Percentiles rank a stretch among this genome's conserved stretches.
Conservation (phyloP, 2,797 vertebrate genomes). For the Craterocephalus amniculus region DNA sequence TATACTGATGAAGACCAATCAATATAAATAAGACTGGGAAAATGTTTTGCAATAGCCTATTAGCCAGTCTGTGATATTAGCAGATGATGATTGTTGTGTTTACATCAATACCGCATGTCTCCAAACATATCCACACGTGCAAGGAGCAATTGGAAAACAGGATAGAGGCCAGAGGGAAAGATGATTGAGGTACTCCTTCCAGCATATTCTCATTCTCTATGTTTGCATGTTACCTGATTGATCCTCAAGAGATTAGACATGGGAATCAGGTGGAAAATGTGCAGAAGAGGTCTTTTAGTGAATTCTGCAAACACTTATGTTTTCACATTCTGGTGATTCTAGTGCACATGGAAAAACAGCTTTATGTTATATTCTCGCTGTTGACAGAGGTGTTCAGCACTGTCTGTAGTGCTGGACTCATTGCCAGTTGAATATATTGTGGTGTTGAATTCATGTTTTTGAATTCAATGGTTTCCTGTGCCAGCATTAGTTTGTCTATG, state of each 20-base stretch:
- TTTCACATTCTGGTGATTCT: background rate
- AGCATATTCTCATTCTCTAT: too few species aligned
- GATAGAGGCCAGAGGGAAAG: background rate
- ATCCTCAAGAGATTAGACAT: too few species aligned
- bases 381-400: slow-evolving; percentile 42
- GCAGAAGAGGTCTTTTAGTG: background rate
- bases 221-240: too few species aligned
- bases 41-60: too few species aligned
- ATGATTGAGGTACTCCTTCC: too few species aligned
- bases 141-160: background rate
- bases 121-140: background rate
- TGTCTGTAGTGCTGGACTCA: slow-evolving; percentile 22
- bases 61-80: too few species aligned
- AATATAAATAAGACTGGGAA: too few species aligned
- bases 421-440: slow-evolving; percentile 56
- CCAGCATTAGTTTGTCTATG: slow-evolving; percentile 32
- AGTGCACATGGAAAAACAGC: background rate
- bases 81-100: background rate
- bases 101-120: background rate
- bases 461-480: slow-evolving; percentile 22
- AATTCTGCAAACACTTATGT: background rate
- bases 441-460: slow-evolving; percentile 51
- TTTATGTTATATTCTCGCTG: slow-evolving; percentile 51
- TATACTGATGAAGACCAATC: too few species aligned
- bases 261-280: too few species aligned